Conservation (phyloP, 2,888 invertebrate genomes). For the Helleia helle region DNA sequence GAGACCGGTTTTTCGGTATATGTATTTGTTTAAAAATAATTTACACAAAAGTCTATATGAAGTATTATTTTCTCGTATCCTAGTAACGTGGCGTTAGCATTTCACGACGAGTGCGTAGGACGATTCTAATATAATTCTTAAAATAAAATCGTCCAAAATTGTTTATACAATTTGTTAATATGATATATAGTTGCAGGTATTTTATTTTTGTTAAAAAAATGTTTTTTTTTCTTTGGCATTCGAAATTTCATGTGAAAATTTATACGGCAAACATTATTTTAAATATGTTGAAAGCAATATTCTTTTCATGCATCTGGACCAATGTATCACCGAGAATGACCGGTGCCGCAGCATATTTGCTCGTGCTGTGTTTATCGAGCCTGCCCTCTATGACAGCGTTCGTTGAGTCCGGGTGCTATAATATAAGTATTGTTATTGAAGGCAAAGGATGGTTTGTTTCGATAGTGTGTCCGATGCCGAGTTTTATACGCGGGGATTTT, state of each 20-base stretch:
- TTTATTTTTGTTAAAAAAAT: slow-evolving; percentile 60
- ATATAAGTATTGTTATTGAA: slow-evolving; percentile 25
- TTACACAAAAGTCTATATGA: slow-evolving; percentile 9
- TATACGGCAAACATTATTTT: slow-evolving; percentile 23
- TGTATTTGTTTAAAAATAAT: slow-evolving; percentile 13
- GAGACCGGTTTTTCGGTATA: slow-evolving; percentile 19
- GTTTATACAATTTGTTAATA: slow-evolving; percentile 65
- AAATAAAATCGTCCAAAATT: slow-evolving; percentile 69
- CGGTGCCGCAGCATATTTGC: neutral
- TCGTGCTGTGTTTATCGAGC: neutral
- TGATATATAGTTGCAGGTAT: slow-evolving; percentile 56
- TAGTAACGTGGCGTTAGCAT: slow-evolving; percentile 37
- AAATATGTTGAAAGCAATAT: slow-evolving; percentile 13
- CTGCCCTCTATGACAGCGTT: neutral
- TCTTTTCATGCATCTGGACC: slow-evolving; percentile 14
- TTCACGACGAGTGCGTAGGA: slow-evolving; percentile 51
- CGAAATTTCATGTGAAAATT: slow-evolving; percentile 29
- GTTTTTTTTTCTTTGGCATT: slow-evolving; percentile 46
- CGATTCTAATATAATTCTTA: slow-evolving; percentile 74
- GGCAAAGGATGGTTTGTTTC: slow-evolving; percentile 40
- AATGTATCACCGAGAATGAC: slow-evolving; percentile 1
- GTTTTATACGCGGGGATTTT: slow-evolving; percentile 67
- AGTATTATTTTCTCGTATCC: slow-evolving; percentile 13
- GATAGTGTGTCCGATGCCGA: slow-evolving; percentile 52
- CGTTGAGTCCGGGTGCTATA: slow-evolving; percentile 17